Conservation (phyloP, 2,888 invertebrate species). For the Vanessa cardui region DNA sequence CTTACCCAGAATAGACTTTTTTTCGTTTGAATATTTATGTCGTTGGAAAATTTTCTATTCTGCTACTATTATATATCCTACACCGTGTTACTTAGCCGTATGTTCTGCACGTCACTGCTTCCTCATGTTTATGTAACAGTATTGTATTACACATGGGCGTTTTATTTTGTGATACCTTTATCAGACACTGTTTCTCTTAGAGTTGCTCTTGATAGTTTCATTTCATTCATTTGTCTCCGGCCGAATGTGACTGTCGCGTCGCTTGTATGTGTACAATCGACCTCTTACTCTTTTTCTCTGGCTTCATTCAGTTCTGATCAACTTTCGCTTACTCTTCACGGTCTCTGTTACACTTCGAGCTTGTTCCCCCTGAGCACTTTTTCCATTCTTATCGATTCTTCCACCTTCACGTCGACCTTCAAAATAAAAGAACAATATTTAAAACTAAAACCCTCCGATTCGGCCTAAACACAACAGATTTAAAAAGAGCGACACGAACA, state of each 20-base stretch:
- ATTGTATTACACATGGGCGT: constrained; percentile 73
- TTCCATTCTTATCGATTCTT: constrained; percentile 54
- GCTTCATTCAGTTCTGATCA: constrained; percentile 68
- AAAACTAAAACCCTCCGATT: constrained; percentile 56
- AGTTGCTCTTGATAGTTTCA: constrained; percentile 80
- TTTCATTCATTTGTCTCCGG: constrained; percentile 78
- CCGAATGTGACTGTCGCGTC: constrained; percentile 76
- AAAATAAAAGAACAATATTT: constrained; percentile 47
- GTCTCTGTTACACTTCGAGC: constrained; percentile 74
- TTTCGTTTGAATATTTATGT: constrained; percentile 26
- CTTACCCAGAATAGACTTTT: constrained; percentile 46
- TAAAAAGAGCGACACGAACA: constrained; percentile 66
- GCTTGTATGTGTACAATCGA: constrained; percentile 63
- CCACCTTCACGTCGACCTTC: constrained; percentile 61
- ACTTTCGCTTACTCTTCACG: constrained; percentile 73
- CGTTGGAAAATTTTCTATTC: constrained; percentile 57
- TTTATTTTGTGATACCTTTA: constrained; percentile 83
- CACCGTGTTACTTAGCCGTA: constrained; percentile 59
- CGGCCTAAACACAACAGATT: constrained; percentile 65
- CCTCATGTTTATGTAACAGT: constrained; percentile 65
- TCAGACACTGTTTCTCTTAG: constrained; percentile 81
- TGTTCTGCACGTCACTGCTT: constrained; percentile 76
- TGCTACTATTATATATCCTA: constrained; percentile 52
- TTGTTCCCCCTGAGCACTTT: constrained; percentile 71
- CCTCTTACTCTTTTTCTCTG: constrained; percentile 52